These are phyloP conservation scores for Parazoanthus swiftii DNA, from an alignment of 92 coral and sea anemone genomes.

Conservation along the genomic window DNA sequence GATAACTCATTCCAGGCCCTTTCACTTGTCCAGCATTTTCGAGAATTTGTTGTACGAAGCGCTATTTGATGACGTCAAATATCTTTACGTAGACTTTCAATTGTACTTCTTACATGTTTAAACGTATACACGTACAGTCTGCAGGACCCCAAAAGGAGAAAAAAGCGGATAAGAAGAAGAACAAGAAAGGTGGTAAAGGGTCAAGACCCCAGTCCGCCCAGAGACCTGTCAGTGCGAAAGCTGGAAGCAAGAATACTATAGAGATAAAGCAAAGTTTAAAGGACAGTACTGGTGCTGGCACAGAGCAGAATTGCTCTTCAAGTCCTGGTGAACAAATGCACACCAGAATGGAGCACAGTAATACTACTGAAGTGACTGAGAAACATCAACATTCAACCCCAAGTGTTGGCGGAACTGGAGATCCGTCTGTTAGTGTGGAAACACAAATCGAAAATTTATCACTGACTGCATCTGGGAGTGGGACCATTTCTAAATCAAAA, in stretches of 20 bases:
- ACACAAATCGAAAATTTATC: background rate
- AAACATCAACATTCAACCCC: background rate
- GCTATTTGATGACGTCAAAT: too few species aligned
- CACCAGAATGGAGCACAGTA: background rate
- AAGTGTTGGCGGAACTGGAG: background rate
- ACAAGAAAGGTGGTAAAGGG: constrained; percentile 68
- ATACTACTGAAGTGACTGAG: background rate
- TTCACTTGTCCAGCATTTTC: too few species aligned
- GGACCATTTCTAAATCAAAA: background rate
- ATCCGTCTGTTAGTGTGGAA: background rate
- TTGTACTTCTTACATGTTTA: background rate
- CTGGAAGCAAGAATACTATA: constrained; percentile 38
- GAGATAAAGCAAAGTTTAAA: background rate
- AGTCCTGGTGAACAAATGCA: background rate
- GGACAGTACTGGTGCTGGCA: background rate
- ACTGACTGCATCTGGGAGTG: background rate
- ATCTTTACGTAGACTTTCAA: background rate
- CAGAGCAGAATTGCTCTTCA: background rate
- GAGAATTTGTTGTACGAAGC: too few species aligned
- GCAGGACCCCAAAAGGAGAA: constrained; percentile 95
- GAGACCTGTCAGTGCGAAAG: constrained; percentile 59
- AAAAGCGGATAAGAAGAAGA: constrained; percentile 75
- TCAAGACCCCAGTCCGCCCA: constrained; percentile 49
- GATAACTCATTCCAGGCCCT: too few species aligned
- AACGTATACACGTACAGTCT: constrained; percentile 48